phyloP scores from a whole-genome alignment of 1,140 invertebrate genomes.

The Mactra quadrangularis region DNA sequence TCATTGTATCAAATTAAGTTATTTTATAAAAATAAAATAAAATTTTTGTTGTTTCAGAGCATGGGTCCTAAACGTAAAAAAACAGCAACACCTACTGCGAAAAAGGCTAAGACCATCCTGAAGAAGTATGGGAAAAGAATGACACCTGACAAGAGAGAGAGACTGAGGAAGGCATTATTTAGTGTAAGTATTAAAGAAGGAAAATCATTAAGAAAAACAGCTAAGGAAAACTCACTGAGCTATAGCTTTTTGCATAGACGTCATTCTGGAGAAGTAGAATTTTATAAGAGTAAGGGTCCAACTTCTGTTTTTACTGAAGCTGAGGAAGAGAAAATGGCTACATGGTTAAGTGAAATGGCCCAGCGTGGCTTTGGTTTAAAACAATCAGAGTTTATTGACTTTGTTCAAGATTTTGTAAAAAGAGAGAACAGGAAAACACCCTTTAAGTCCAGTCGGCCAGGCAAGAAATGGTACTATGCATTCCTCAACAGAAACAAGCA shows the following conservation, averaged over 20 bases:
- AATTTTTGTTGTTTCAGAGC: no score
- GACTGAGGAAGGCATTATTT: constrained; percentile 32
- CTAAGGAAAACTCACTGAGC: neutral
- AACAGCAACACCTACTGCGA: constrained; percentile 27
- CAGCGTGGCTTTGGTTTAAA: constrained; percentile 61
- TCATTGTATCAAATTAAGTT: no score
- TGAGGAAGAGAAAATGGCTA: constrained; percentile 60
- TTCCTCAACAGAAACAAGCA: constrained; percentile 19
- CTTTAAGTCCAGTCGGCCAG: constrained; percentile 29
- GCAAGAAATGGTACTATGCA: constrained; percentile 14
- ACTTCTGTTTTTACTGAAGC: constrained; percentile 43
- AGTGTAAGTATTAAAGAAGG: no score
- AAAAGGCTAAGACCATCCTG: constrained; percentile 6
- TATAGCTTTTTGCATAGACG: constrained; percentile 23
- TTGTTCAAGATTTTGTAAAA: constrained; percentile 48
- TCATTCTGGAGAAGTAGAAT: constrained; percentile 24
- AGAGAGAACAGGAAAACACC: constrained; percentile 51
- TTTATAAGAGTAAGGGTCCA: constrained; percentile 53
- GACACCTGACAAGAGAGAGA: constrained; percentile 29
- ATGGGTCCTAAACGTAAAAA: constrained; percentile 35
- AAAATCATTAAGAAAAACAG: constrained; percentile 16
- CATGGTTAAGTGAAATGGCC: constrained; percentile 59
- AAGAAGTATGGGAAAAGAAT: constrained; percentile 32
- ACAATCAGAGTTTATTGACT: constrained; percentile 57
- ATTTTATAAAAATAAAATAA: no score